Percentiles rank a stretch among this genome's conserved stretches.
phyloP scores from a whole-genome alignment of 2,888 invertebrate genomes.

The Synanthedon myopaeformis region DNA sequence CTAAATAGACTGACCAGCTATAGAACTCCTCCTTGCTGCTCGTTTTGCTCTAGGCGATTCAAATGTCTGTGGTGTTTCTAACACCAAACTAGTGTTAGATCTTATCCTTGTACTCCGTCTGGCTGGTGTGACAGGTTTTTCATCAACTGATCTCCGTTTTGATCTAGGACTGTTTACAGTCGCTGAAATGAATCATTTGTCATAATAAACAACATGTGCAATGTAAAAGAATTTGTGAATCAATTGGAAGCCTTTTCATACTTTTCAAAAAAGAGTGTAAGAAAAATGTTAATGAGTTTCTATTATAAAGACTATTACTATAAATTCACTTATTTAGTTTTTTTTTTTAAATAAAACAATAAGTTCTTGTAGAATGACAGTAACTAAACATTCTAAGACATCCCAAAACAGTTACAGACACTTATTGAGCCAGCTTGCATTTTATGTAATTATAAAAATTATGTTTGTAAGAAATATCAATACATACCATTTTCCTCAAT shows the following conservation, averaged over 20 bases:
- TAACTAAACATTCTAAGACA: too few relatives aligned
- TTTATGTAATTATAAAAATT: too few relatives aligned
- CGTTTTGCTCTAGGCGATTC: slow-evolving; percentile 56
- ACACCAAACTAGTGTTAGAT: slow-evolving; percentile 41
- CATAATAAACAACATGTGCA: background rate
- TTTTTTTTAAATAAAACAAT: too few relatives aligned
- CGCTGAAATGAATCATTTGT: slow-evolving; percentile 4
- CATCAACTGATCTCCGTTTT: slow-evolving; percentile 21
- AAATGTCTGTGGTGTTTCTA: slow-evolving; percentile 27
- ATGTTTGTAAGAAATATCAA: too few relatives aligned
- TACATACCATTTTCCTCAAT: slow-evolving; percentile 54
- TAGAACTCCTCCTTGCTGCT: slow-evolving; percentile 44
- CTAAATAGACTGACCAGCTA: slow-evolving; percentile 30
- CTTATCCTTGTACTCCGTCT: slow-evolving; percentile 42
- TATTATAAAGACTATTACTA: too few relatives aligned
- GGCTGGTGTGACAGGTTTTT: slow-evolving; percentile 38
- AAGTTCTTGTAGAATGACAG: too few relatives aligned
- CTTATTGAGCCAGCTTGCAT: too few relatives aligned
- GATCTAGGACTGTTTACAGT: slow-evolving; percentile 18
- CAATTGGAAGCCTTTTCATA: too few relatives aligned
- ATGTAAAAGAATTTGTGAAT: background rate
- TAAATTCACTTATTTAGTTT: too few relatives aligned
- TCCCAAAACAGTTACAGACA: too few relatives aligned
- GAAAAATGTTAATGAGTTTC: too few relatives aligned
- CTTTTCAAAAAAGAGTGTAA: too few relatives aligned